phyloP scores from a whole-genome alignment of 2,797 vertebrate species.

The Hydrolagus colliei region DNA sequence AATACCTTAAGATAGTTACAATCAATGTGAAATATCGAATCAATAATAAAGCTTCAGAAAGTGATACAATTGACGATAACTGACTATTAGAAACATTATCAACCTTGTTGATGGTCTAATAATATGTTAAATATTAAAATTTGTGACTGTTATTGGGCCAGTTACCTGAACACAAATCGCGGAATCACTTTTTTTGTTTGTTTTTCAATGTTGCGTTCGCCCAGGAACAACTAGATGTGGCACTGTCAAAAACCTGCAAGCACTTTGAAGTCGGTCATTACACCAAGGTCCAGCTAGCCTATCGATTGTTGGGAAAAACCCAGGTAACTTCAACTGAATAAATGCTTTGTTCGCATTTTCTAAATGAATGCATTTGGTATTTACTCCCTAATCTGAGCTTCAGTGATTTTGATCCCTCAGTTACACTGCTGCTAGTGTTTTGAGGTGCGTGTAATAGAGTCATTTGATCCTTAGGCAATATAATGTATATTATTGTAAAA shows the following conservation, averaged over 20 bases:
- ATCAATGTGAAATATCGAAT: too few relatives aligned
- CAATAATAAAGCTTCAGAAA: too few relatives aligned
- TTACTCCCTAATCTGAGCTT: background rate
- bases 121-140: too few relatives aligned
- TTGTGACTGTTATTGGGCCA: background rate
- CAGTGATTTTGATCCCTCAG: background rate
- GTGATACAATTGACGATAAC: too few relatives aligned
- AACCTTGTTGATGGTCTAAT: too few relatives aligned
- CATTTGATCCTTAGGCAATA: background rate
- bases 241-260: constrained; percentile 97
- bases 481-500: too few relatives aligned
- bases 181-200: constrained; percentile 22
- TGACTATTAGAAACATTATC: too few relatives aligned
- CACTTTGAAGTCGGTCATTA: constrained; percentile 93
- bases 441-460: background rate
- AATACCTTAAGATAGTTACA: too few relatives aligned
- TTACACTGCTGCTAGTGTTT: background rate
- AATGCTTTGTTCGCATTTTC: background rate
- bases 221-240: constrained; percentile 93
- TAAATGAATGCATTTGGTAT: background rate
- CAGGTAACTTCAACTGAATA: constrained; percentile 66
- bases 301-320: constrained; percentile 92
- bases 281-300: constrained; percentile 92
- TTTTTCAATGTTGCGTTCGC: background rate
- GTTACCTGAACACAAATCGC: background rate